These are phyloP conservation scores for Meiosimyza platycephala DNA, from an alignment of 2,888 invertebrate genomes.

Conservation along the genomic window DNA sequence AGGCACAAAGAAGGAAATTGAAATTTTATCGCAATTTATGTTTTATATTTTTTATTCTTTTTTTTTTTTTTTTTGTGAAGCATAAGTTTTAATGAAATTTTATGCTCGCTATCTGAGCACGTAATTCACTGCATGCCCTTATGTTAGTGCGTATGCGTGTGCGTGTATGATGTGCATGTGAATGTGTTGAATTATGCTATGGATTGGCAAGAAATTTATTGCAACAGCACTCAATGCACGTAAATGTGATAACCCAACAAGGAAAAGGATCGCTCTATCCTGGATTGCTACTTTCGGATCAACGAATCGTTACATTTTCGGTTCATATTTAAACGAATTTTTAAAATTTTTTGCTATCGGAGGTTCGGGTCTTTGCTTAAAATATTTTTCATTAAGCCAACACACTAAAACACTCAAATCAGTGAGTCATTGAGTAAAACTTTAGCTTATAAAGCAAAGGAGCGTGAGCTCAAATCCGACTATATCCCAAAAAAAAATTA, in stretches of 20 bases:
- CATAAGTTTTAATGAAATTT: constrained; percentile 23
- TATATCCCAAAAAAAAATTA: too few relatives aligned
- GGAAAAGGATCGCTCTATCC: too few relatives aligned
- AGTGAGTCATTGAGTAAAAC: too few relatives aligned
- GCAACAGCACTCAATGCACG: constrained; percentile 29
- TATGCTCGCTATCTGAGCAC: constrained; percentile 22
- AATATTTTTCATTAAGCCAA: too few relatives aligned
- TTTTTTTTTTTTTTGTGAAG: not conserved
- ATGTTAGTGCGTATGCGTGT: not conserved
- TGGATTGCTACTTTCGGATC: too few relatives aligned
- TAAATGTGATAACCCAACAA: constrained; percentile 14
- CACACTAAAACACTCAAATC: too few relatives aligned
- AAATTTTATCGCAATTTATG: constrained; percentile 17
- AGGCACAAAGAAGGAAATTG: not conserved
- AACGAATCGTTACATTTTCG: too few relatives aligned
- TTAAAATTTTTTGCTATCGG: too few relatives aligned
- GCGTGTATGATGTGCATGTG: not conserved
- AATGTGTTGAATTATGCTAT: constrained; percentile 5
- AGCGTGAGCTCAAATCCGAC: too few relatives aligned
- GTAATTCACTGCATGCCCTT: constrained; percentile 16
- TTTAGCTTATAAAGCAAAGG: too few relatives aligned
- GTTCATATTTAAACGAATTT: too few relatives aligned
- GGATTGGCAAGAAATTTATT: constrained; percentile 19
- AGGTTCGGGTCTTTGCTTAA: too few relatives aligned
- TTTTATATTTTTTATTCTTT: constrained; percentile 8